Conservation (phyloP, 2,888 invertebrate genomes). For the Schrankia costaestrigalis region DNA sequence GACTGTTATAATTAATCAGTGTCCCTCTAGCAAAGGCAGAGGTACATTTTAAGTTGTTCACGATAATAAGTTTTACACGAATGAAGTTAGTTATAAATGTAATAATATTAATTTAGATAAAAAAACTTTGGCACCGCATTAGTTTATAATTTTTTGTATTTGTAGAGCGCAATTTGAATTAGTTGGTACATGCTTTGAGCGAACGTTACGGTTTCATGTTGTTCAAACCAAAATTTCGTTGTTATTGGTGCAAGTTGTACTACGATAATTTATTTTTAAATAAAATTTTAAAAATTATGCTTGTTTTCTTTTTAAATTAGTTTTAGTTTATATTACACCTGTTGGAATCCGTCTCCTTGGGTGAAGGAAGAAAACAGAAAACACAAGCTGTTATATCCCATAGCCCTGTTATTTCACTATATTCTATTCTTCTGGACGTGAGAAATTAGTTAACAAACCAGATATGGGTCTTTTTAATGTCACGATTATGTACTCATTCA, state of each 20-base stretch:
- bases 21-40: slow-evolving; percentile 16
- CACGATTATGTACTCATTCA: too few species aligned
- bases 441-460: too few species aligned
- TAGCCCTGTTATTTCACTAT: too few species aligned
- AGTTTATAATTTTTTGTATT: slow-evolving; percentile 50
- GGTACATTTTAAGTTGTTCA: slow-evolving; percentile 46
- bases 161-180: slow-evolving; percentile 53
- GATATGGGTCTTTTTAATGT: too few species aligned
- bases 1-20: neutral
- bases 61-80: slow-evolving; percentile 40
- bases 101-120: slow-evolving; percentile 42
- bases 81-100: slow-evolving; percentile 31
- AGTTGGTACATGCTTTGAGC: slow-evolving; percentile 66
- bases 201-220: slow-evolving; percentile 70
- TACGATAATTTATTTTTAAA: slow-evolving; percentile 80
- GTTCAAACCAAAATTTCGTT: slow-evolving; percentile 78
- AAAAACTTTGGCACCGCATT: slow-evolving; percentile 54
- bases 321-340: too few species aligned
- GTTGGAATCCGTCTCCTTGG: too few species aligned
- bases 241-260: slow-evolving; percentile 79
- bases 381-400: too few species aligned
- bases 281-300: slow-evolving; percentile 60
- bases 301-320: too few species aligned
- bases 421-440: too few species aligned
- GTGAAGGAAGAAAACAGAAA: too few species aligned